Evolutionary conservation across 2,797 vertebrate genomes (phyloP), one percentile per base, ranked within the genome.

Genomic region (Megalops cyprinoides): DNA sequence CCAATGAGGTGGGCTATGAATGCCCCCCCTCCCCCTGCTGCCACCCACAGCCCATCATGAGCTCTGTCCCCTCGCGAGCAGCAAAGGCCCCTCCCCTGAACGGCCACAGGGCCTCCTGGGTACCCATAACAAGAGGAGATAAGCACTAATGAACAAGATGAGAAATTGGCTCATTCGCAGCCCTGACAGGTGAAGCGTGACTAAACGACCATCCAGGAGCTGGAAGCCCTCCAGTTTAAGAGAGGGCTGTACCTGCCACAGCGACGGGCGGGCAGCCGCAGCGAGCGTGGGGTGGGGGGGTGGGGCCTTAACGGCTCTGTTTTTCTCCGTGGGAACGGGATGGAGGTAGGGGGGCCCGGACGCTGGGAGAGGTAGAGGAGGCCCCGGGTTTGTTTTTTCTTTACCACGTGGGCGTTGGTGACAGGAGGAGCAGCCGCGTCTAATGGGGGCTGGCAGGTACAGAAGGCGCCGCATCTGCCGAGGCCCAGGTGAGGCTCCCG

Each of bases 371-470:
- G 69, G n/a, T 69, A n/a, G 44, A n/a, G n/a, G n/a, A n/a, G n/a
- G n/a, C n/a, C n/a, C n/a, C n/a, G n/a, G n/a, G n/a, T n/a, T n/a
- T n/a, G n/a, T 31, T 90, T 92, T 93, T 93, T 94, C 93, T 93
- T 94, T 93, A 92, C 90, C 92, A 85, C 5, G 18, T 56, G n/a
- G n/a, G n/a, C 58, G 39, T 60, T 18, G 58, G 53, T 31, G 10
- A 53, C 56, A 28, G n/a, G 55, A 23, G 14, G 31, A n/a, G 60
- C 91, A 90, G 87, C 89, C 91, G 89, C 86, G 71, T 92, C 87
- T 93, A 94, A 93, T 93, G 90, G 92, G 89, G 89, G 90, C 90
- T 93, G 93, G 92, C 93, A 92, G 91, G 91, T 92, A 93, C 91
- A 94, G 92, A 91, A 92, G 92, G 92, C 88, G 85, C 90, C 92